Base-by-base conservation (phyloP, 2,797 vertebrate species). In the Spheniscus humboldti region DNA sequence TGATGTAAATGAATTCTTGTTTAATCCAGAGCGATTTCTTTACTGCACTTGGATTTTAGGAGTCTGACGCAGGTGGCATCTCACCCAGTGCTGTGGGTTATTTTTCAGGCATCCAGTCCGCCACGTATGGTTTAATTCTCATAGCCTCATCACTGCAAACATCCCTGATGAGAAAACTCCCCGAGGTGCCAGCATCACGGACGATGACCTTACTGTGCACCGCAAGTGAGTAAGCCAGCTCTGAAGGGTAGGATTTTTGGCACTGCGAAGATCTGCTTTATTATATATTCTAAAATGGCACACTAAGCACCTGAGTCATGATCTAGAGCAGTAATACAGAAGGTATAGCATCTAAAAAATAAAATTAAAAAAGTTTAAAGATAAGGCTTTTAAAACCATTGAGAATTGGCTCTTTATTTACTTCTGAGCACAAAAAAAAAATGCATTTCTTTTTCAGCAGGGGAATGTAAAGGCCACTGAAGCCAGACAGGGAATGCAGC, bases 101-200 rank as follows among this genome's bases (percentile, higher is more conserved):
- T 90, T 64, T 97, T 92, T 2, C 94, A 99, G 99, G 31, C 99
- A 99, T 94, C 99, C 99, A 0, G 99, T 99, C 1, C 98, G 99
- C 11, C 98, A 98, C 22, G 18, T 99, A 11, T 97, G 97, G 86
- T 99, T 99, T 96, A 98, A 98, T 95, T 97, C 96, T 76, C 99
- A 99, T 96, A 98, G 98, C 62, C 98, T 99, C 94, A 98, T 99
- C 94, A 99, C 99, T 0, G 99, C 99, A 91, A 99, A 99, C 95
- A 96, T 99, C 97, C 99, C 99, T 0, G 98, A 99, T 27, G 99
- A 99, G 95, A 99, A 98, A 94, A 98, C 73, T 10, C 99, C 99
- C 9, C 98, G 99, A 3, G 99, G 98, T 0, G 97, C 98, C 27
- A 99, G 99, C 98, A 98, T 99, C 97, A 98, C 95, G 10, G 98